Evolutionary conservation across 2,888 invertebrate genomes (phyloP), one percentile per base, ranked within the genome.

Genomic region (Synanthedon vespiformis): DNA sequence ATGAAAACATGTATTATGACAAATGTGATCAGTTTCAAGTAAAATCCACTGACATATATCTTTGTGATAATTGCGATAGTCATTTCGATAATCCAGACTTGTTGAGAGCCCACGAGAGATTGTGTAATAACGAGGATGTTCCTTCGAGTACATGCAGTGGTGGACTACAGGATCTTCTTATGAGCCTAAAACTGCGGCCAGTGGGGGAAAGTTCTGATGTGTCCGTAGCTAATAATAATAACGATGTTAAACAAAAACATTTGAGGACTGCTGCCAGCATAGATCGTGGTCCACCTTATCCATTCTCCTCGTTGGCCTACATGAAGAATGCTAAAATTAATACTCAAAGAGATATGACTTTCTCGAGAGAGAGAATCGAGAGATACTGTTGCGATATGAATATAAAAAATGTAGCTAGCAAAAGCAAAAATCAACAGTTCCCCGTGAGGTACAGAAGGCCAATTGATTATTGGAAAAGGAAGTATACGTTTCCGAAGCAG

Each of bases 21-120:
- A 64, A 67, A 52, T 65, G 62, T 47, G 70, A 84, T 40, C 84
- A 89, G 58, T 79, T 84, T 56, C 88, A 88, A 71, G 80, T 89
- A 47, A 90, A 90, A 64, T 85, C 90, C 56, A 80, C 90, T 57
- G 92, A 93, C 67, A 92, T 93, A 64, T 93, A 92, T 74, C 80
- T 93, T 51, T 93, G 93, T 76, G 93, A 93, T 68, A 91, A 90
- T 68, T 93, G 93, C 73, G 93, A 93, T 75, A 92, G 91, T 55
- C 92, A 92, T 74, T 90, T 93, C 69, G 89, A 92, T 58, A 86
- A 84, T 58, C 64, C 77, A 52, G 78, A 82, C 47, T 61, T 73
- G 51, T 61, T 87, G 48, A 74, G 67, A 62, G 75, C 71, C 0
- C 88, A 88, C 60, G 88, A 88, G 70, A 79, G 83, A 69, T 77